Percentiles rank a stretch among this genome's conserved stretches.
phyloP scores from a whole-genome alignment of 2,113 vertebrate genomes.

The Eidolon helvum region DNA sequence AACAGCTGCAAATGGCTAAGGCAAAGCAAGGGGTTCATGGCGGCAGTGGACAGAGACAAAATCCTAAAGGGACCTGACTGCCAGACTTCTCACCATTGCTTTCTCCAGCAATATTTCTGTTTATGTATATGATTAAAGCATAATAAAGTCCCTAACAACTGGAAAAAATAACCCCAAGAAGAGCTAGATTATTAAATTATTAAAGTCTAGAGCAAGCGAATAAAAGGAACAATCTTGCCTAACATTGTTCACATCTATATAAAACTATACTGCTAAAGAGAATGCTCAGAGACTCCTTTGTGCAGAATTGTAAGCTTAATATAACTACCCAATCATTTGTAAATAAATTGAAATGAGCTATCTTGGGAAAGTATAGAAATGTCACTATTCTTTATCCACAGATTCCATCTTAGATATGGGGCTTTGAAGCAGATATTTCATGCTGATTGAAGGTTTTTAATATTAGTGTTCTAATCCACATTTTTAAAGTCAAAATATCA shows the following conservation, averaged over 20 bases:
- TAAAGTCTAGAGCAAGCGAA: background rate
- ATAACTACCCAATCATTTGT: slow-evolving; percentile 61
- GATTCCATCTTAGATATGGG: background rate
- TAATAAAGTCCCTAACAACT: background rate
- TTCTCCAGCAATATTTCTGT: background rate
- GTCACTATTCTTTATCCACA: slow-evolving; percentile 34
- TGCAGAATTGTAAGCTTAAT: slow-evolving; percentile 59
- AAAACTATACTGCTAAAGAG: slow-evolving; percentile 15
- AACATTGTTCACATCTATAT: slow-evolving; percentile 41
- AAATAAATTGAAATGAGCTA: slow-evolving; percentile 55
- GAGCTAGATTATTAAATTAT: background rate
- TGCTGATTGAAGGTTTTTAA: slow-evolving; percentile 9
- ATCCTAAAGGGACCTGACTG: background rate
- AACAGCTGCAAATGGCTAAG: background rate
- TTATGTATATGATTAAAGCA: background rate
- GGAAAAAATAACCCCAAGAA: slow-evolving; percentile 17
- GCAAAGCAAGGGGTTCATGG: background rate
- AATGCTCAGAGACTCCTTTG: slow-evolving; percentile 22
- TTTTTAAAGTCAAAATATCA: slow-evolving; percentile 45
- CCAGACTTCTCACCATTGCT: background rate
- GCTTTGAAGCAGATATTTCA: slow-evolving; percentile 26
- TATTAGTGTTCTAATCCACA: background rate
- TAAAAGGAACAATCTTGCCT: slow-evolving; percentile 40
- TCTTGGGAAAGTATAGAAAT: slow-evolving; percentile 58
- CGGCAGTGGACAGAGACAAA: background rate